Evolutionary conservation across 1,140 invertebrate genomes (phyloP), one percentile per base, ranked within the genome.

Genomic region (Formica exsecta): DNA sequence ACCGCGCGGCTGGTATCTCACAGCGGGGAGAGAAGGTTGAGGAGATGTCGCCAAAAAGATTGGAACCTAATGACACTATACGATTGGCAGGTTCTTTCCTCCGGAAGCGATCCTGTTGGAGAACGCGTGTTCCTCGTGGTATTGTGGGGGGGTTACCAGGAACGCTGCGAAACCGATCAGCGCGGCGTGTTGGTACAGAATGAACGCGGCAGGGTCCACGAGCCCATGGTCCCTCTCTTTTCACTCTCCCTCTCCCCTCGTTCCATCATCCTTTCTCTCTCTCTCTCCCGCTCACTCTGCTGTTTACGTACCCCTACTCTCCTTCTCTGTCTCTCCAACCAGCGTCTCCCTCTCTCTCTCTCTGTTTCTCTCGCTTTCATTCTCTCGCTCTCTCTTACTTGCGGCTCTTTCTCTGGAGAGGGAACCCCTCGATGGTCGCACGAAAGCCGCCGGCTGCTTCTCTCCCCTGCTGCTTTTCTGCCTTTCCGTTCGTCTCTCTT

Each of bases 181-280:
- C 86, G 77, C 86, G 86, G 76, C 86, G 86, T 88, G 89, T 90
- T 90, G 86, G 86, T 80, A 90, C 89, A 77, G 89, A 86, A 87
- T 90, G 89, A 86, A 90, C 89, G 74, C 88, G 65, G 81, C 59
- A 90, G 80, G 84, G 75, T 87, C 89, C 86, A 86, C 76, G 87
- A 89, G 88, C 88, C 71, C 71, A 66, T 73, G 76, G 76, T 89
- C 76, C 88, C 83, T 89, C 87, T 89, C 87, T 77, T 89, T 77
- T 51, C 44, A 3, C 44, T 51, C 48, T 19, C 48, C 48, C 68
- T 51, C 70, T 73, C 70, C 19, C 29, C 54, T 65, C 25, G 73
- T 44, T 64, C 70, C 86, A 77, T 76, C 71, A 86, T 71, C 83
- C 84, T 74, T 61, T 64, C 76, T 59, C 70, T 29, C 38, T 86